Conservation (phyloP, 2,888 invertebrate species). For the Patella depressa region DNA sequence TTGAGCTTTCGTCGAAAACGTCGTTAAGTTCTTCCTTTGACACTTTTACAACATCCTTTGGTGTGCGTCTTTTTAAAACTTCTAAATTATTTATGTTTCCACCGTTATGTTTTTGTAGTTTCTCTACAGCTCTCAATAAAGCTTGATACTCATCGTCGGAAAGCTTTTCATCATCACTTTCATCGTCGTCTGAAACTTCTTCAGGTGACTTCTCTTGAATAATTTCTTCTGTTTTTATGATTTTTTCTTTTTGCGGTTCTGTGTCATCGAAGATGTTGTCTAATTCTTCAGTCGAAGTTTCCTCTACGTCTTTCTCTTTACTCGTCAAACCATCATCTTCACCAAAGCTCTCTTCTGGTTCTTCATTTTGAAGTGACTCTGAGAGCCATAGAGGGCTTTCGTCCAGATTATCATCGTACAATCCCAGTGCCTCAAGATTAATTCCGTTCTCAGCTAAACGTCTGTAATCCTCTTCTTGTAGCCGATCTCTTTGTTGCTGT, state of each 20-base stretch:
- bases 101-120: constrained; percentile 26
- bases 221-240: not conserved
- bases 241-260: not conserved
- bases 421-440: not conserved
- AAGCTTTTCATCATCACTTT: constrained; percentile 19
- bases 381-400: constrained; percentile 6
- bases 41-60: not conserved
- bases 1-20: constrained; percentile 21
- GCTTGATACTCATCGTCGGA: constrained; percentile 36
- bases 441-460: not conserved
- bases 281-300: constrained; percentile 30
- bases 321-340: not conserved
- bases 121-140: constrained; percentile 35
- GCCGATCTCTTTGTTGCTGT: constrained; percentile 5
- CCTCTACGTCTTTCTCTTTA: not conserved
- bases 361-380: not conserved
- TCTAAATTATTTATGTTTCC: not conserved
- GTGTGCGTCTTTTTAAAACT: not conserved
- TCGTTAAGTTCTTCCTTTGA: constrained; percentile 21
- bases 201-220: not conserved
- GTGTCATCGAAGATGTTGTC: constrained; percentile 30
- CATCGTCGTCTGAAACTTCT: not conserved
- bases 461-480: constrained; percentile 8
- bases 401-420: not conserved
- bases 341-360: not conserved